A percentile compares a stretch with the other conserved stretches of the same genome.
phyloP scores from a whole-genome alignment of 2,113 vertebrate genomes.

The Sander vitreus region DNA sequence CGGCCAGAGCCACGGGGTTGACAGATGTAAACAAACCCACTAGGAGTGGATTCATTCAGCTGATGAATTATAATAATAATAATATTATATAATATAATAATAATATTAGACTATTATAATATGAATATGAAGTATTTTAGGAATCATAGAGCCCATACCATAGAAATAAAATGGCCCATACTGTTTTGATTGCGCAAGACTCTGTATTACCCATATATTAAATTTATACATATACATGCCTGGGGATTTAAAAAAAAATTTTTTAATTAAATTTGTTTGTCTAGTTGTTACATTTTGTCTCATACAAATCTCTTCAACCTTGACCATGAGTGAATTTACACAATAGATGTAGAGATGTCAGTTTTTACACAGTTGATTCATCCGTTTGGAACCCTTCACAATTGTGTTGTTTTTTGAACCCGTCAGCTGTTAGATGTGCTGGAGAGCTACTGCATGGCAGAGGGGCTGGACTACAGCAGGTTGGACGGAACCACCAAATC shows the following conservation, averaged over 20 bases:
- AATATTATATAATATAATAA: too few species aligned
- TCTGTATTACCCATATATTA: constrained; percentile 8
- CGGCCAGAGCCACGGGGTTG: too few species aligned
- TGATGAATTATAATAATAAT: too few species aligned
- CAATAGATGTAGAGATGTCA: not conserved
- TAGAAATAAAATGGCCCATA: not conserved
- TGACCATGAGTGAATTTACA: not conserved
- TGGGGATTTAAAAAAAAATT: not conserved
- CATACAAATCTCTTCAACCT: not conserved
- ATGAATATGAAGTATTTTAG: not conserved
- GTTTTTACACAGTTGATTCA: not conserved
- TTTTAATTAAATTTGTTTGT: constrained; percentile 4
- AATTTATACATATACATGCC: constrained; percentile 28
- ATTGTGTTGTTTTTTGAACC: constrained; percentile 10
- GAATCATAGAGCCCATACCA: constrained; percentile 7
- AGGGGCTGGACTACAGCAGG: constrained; percentile 93
- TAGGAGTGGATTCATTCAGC: too few species aligned
- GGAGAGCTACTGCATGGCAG: constrained; percentile 94
- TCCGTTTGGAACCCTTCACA: constrained; percentile 35
- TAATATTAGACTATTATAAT: too few species aligned
- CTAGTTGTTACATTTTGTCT: not conserved
- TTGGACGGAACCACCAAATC: constrained; percentile 94
- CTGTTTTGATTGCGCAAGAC: constrained; percentile 6
- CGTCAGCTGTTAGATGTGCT: constrained; percentile 91
- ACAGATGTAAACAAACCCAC: too few species aligned